phyloP scores from a whole-genome alignment of 2,113 vertebrate species.

The Nothoprocta pentlandii region DNA sequence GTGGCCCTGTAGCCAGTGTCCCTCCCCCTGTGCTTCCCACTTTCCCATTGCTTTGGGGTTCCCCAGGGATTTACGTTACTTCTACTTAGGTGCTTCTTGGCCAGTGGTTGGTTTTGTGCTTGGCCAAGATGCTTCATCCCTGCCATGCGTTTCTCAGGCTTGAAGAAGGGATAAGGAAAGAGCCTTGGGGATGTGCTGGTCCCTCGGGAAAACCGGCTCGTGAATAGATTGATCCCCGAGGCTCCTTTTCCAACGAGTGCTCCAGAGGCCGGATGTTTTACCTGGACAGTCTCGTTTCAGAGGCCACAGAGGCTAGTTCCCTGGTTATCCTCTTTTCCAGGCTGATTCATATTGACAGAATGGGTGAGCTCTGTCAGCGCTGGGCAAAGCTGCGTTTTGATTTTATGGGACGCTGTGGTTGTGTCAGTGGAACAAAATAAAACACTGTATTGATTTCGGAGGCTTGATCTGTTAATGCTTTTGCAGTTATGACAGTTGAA shows the following conservation, averaged over 20 bases:
- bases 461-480: constrained; percentile 28
- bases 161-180: neutral
- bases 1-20: neutral
- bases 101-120: neutral
- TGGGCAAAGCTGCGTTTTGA: neutral
- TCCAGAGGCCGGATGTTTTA: neutral
- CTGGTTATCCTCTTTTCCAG: neutral
- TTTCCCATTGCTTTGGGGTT: neutral
- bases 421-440: constrained; percentile 56
- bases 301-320: neutral
- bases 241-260: neutral
- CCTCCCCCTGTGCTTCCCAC: neutral
- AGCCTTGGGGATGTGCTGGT: neutral
- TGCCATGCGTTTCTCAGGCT: neutral
- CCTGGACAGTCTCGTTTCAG: neutral
- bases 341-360: constrained; percentile 36
- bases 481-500: constrained; percentile 1
- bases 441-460: constrained; percentile 56
- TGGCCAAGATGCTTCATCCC: neutral
- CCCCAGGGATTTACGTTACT: neutral
- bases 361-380: neutral
- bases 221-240: neutral
- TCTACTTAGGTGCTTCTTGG: neutral
- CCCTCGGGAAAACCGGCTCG: neutral
- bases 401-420: neutral